A percentile compares a stretch with the other conserved stretches of the same genome.
phyloP scores from a whole-genome alignment of 2,888 invertebrate species.

The Agrotis ipsilon region DNA sequence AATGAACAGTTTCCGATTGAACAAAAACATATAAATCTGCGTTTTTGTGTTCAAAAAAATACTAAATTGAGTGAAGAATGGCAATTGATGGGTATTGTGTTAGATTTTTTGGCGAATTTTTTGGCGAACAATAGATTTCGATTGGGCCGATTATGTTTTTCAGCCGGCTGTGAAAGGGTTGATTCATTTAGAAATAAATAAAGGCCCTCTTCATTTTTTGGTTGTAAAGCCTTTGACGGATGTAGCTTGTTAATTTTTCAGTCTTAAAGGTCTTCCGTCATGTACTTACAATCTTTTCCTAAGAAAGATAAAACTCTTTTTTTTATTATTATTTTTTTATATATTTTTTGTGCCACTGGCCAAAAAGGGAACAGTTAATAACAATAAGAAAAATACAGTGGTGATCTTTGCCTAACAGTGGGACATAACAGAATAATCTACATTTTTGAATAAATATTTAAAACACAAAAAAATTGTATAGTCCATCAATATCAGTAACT shows the following conservation, averaged over 20 bases:
- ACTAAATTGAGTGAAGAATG: constrained; percentile 29
- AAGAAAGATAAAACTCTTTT: not conserved
- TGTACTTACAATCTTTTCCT: too few relatives aligned
- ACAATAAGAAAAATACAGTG: too few relatives aligned
- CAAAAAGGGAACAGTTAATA: too few relatives aligned
- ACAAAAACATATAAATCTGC: constrained; percentile 34
- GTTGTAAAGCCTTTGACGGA: not conserved
- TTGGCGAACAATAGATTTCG: constrained; percentile 45
- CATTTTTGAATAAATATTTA: too few relatives aligned
- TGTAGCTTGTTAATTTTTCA: too few relatives aligned
- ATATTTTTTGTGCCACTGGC: too few relatives aligned
- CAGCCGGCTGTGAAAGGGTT: constrained; percentile 25
- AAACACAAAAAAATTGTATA: too few relatives aligned
- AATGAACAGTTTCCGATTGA: constrained; percentile 44
- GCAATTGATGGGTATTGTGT: constrained; percentile 39
- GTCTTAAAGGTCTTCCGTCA: too few relatives aligned
- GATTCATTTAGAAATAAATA: constrained; percentile 5
- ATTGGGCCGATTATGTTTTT: constrained; percentile 46
- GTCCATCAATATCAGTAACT: too few relatives aligned
- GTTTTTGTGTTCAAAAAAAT: constrained; percentile 43
- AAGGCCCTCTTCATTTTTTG: not conserved
- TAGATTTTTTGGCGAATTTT: constrained; percentile 25
- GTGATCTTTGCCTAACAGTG: too few relatives aligned
- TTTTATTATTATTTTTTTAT: too few relatives aligned
- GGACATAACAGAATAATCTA: too few relatives aligned